Evolutionary conservation across 1,140 invertebrate genomes (phyloP).

Genomic region (Phymastichus coffea): DNA sequence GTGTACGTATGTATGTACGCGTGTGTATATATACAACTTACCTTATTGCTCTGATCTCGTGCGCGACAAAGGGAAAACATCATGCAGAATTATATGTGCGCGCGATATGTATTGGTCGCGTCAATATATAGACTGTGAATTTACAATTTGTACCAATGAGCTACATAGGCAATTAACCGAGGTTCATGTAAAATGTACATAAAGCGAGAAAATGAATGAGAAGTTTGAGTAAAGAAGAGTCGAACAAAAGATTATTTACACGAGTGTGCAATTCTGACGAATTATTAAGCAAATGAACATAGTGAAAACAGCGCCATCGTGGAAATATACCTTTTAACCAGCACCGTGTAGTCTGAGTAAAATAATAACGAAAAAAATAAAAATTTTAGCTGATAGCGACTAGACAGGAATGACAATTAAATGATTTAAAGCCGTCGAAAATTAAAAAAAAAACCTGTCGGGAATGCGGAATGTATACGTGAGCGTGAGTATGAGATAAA

Average conservation of each 20-base stretch:
- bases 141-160: slow-evolving; percentile 42
- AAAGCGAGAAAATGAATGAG: slow-evolving; percentile 36
- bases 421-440: slow-evolving; percentile 29
- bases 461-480: no score
- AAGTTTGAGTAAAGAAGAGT: no score
- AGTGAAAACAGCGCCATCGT: slow-evolving; percentile 25
- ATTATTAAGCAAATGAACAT: slow-evolving; percentile 19
- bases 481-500: no score
- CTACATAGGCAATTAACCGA: slow-evolving; percentile 44
- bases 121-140: slow-evolving; percentile 31
- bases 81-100: slow-evolving; percentile 10
- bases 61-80: background rate
- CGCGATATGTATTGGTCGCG: slow-evolving; percentile 28
- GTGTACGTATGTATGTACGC: background rate
- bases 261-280: slow-evolving; percentile 25
- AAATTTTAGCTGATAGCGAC: slow-evolving; percentile 45
- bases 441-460: no score
- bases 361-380: no score
- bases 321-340: slow-evolving; percentile 51
- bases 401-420: slow-evolving; percentile 44
- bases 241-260: slow-evolving; percentile 48
- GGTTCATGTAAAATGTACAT: slow-evolving; percentile 52
- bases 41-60: slow-evolving; percentile 4
- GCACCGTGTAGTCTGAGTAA: slow-evolving; percentile 54
- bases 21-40: background rate